phyloP scores from a whole-genome alignment of 2,113 vertebrate species.

The Brachyistius frenatus region DNA sequence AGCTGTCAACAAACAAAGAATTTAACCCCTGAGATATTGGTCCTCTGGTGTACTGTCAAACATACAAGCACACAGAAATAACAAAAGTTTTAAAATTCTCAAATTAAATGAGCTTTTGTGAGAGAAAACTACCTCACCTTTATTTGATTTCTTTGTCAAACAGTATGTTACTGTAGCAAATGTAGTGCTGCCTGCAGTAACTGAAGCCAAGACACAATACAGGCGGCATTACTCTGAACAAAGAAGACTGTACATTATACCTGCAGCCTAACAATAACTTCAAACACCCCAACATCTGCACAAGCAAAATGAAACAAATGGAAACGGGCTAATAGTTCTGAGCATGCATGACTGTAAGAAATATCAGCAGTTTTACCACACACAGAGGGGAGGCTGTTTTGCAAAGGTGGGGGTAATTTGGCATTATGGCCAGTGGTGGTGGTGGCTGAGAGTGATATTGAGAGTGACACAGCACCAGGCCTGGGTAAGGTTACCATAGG shows the following conservation, averaged over 20 bases:
- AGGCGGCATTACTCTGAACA: slow-evolving; percentile 41
- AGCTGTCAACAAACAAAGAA: slow-evolving; percentile 49
- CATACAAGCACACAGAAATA: slow-evolving; percentile 4
- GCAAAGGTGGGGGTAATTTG: slow-evolving; percentile 70
- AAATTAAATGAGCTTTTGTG: background rate
- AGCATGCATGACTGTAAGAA: slow-evolving; percentile 43
- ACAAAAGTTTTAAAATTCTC: slow-evolving; percentile 17
- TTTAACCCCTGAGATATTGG: slow-evolving; percentile 11
- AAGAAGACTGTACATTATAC: slow-evolving; percentile 52
- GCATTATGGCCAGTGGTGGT: slow-evolving; percentile 48
- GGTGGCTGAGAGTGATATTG: slow-evolving; percentile 72
- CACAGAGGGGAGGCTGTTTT: slow-evolving; percentile 56
- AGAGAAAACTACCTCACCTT: background rate
- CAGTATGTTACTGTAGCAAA: slow-evolving; percentile 42
- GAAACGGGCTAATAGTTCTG: slow-evolving; percentile 66
- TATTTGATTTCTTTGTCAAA: slow-evolving; percentile 36
- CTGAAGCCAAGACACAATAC: slow-evolving; percentile 39
- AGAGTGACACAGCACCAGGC: slow-evolving; percentile 70
- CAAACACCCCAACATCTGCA: slow-evolving; percentile 60
- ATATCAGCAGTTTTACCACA: slow-evolving; percentile 59
- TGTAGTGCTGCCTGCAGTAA: slow-evolving; percentile 29
- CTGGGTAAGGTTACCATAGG: slow-evolving; percentile 82
- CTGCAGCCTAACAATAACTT: slow-evolving; percentile 48
- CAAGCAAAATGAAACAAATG: slow-evolving; percentile 56
- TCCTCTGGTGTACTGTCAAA: background rate